These are phyloP conservation scores for Scortum barcoo DNA, from an alignment of 2,113 vertebrate genomes.

Conservation along the genomic window DNA sequence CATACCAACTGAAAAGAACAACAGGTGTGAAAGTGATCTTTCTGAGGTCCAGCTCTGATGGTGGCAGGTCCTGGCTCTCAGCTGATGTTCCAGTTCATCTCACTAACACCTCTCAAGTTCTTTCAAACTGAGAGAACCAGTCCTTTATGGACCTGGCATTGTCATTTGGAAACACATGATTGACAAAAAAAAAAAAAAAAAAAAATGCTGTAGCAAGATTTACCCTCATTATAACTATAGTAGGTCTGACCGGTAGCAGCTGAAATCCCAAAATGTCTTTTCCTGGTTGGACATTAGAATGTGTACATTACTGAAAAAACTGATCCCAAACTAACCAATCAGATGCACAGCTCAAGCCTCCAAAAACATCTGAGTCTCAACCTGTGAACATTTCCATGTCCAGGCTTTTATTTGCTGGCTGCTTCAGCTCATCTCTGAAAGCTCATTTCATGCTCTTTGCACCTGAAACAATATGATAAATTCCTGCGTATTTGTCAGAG, in stretches of 20 bases:
- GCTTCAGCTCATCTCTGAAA: background rate
- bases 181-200: too few species aligned
- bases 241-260: background rate
- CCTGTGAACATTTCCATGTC: background rate
- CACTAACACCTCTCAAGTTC: too few species aligned
- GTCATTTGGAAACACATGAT: too few species aligned
- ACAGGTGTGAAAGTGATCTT: too few species aligned
- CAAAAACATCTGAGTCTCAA: background rate
- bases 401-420: background rate
- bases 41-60: too few species aligned
- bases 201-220: too few species aligned
- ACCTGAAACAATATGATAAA: conserved; percentile 15
- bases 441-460: conserved; percentile 36
- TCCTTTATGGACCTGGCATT: too few species aligned
- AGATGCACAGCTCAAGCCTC: too few species aligned
- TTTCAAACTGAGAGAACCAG: too few species aligned
- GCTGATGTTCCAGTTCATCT: too few species aligned
- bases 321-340: background rate
- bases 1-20: too few species aligned
- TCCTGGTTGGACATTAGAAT: background rate
- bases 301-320: background rate
- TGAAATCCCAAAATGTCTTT: background rate
- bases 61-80: too few species aligned
- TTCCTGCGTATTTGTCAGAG: conserved; percentile 20
- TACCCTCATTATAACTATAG: background rate